A percentile compares a stretch with the other conserved stretches of the same genome.
Evolutionary conservation across 53 echinoderm and acorn worm genomes (phyloP).

Genomic region (Holothuria scabra): DNA sequence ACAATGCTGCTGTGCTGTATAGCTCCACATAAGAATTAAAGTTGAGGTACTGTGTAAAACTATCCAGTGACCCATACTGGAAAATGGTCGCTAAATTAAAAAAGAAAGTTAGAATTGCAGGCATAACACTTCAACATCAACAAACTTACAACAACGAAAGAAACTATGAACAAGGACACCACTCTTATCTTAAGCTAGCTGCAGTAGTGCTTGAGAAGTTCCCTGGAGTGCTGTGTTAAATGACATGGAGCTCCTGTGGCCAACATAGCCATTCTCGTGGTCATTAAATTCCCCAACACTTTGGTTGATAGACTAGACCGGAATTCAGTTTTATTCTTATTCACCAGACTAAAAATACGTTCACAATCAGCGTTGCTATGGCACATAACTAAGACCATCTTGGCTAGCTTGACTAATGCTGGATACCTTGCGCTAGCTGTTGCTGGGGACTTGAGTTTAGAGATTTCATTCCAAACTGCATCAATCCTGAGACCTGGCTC

Average conservation of each 20-base stretch:
- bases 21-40: no score
- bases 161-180: not conserved
- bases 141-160: no score
- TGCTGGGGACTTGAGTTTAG: constrained; percentile 48
- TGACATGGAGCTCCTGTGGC: constrained; percentile 50
- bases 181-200: constrained; percentile 28
- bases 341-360: constrained; percentile 53
- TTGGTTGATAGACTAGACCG: constrained; percentile 42
- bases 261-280: constrained; percentile 44
- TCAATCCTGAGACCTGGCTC: constrained; percentile 37
- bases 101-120: no score
- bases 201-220: constrained; percentile 30
- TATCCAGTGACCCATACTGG: no score
- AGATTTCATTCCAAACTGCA: constrained; percentile 44
- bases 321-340: constrained; percentile 59
- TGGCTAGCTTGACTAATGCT: constrained; percentile 43
- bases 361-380: constrained; percentile 64
- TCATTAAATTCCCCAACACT: constrained; percentile 20
- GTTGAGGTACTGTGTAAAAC: no score
- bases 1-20: no score
- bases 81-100: no score
- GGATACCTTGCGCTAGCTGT: constrained; percentile 37
- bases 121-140: no score
- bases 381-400: constrained; percentile 48
- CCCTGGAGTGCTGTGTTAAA: constrained; percentile 41